Percentiles rank a stretch among this genome's conserved stretches.
Evolutionary conservation across 2,797 vertebrate genomes (phyloP).

Genomic region (Enteromius mattozi): DNA sequence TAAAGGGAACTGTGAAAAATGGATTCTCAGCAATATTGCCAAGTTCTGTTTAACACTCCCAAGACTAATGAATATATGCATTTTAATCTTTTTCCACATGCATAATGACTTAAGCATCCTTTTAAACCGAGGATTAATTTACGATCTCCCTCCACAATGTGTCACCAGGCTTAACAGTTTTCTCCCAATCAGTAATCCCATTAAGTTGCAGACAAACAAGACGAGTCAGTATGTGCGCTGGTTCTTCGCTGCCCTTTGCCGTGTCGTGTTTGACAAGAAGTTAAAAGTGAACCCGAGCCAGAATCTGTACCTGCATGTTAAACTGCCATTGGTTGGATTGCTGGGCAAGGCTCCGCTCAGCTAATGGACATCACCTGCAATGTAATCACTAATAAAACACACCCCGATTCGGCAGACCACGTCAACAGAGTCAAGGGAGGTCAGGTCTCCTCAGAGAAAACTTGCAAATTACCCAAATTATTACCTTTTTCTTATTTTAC

Average conservation of each 20-base stretch:
- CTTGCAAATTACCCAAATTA: constrained; percentile 14
- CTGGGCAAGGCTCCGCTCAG: constrained; percentile 22
- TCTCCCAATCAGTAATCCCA: constrained; percentile 57
- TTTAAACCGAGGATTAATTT: constrained; percentile 39
- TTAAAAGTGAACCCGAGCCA: background rate
- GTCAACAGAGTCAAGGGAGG: background rate
- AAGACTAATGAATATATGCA: constrained; percentile 55
- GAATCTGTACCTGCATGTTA: constrained; percentile 8
- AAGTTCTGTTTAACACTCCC: constrained; percentile 47
- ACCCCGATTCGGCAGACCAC: background rate
- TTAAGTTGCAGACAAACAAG: constrained; percentile 42
- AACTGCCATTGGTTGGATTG: constrained; percentile 7
- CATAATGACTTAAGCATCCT: constrained; percentile 56
- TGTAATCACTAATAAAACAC: constrained; percentile 26
- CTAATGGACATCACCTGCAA: constrained; percentile 42
- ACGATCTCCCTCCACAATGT: constrained; percentile 28
- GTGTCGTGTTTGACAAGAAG: constrained; percentile 4
- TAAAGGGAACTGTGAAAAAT: constrained; percentile 30
- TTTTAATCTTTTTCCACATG: constrained; percentile 48
- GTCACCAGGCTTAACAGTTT: constrained; percentile 39
- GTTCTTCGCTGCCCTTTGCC: background rate
- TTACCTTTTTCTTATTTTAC: no score
- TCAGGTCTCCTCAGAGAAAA: background rate
- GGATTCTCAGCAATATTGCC: constrained; percentile 40
- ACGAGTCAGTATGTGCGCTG: background rate